Percentiles rank a stretch among this genome's conserved stretches.
These are phyloP conservation scores for Erithacus rubecula DNA, from an alignment of 2,797 vertebrate species.

Conservation along the genomic window DNA sequence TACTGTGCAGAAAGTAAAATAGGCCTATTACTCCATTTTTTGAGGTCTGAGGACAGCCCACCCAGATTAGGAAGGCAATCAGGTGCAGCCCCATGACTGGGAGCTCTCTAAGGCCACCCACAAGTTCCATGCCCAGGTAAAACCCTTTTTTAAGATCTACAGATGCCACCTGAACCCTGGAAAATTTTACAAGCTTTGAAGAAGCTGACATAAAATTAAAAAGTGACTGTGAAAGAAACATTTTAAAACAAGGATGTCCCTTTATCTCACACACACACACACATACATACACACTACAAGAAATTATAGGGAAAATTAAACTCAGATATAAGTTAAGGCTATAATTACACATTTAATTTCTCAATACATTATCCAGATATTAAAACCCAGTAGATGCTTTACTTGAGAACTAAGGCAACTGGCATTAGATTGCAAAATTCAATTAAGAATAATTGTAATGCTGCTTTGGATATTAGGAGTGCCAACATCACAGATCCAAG, in stretches of 20 bases:
- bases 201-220: background rate
- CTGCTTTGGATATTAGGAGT: slow-evolving; percentile 1
- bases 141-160: background rate
- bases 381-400: background rate
- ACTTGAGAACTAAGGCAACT: slow-evolving; percentile 5
- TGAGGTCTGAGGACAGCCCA: background rate
- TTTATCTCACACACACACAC: rapidly evolving
- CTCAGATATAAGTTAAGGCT: background rate
- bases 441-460: background rate
- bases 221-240: background rate
- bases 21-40: background rate
- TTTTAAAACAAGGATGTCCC: background rate
- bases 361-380: slow-evolving; percentile 5
- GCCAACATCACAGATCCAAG: background rate
- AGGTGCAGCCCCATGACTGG: rapidly evolving
- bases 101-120: background rate
- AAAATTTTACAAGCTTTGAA: background rate
- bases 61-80: background rate
- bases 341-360: slow-evolving; percentile 27
- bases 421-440: background rate
- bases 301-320: background rate
- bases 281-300: rapidly evolving
- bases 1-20: background rate
- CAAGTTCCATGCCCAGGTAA: background rate
- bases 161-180: background rate